Base-by-base conservation (phyloP, 2,888 invertebrate genomes). In the Exephanes ischioxanthus region DNA sequence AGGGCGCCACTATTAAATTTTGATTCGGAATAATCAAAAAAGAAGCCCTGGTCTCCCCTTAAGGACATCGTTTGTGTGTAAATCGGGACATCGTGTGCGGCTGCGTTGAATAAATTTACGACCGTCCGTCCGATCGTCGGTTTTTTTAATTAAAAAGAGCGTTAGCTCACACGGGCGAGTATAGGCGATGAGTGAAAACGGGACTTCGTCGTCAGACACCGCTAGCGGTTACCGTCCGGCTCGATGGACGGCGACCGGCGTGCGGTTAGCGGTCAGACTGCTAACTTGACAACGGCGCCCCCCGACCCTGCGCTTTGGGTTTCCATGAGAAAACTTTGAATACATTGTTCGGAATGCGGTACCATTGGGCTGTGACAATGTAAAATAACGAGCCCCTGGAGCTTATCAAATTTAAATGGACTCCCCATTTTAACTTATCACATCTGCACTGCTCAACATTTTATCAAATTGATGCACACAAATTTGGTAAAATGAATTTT, bases 241-340 rank as follows among this genome's bases (percentile, higher is more conserved):
- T 58, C 22, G 58, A 58, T 22, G 58, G 22, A 22, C 58, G 58
- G 26, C 58, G 58, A 22, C 58, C 58, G 14, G 58, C 16, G 61
- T 63, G 61, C n/a, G 61, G 61, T 63, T 63, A 63, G 61, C 61
- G 61, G 61, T 63, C 61, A 33, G 61, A 63, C 61, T 33, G 61
- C 61, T 63, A 63, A 63, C 61, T 30, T 33, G 61, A 63, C 61
- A 63, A 33, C 61, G 61, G 61, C 61, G 61, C 61, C 16, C 61
- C 61, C 6, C 61, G 30, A 30, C 61, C 33, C 33, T n/a, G 11
- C 16, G 11, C 33, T 33, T 16, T 14, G 61, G 30, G 16, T 63
- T 33, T 63, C 16, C 16, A 30, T 16, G 16, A 9, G 11, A 63
- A 63, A 33, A 63, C 61, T 63, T 63, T n/a, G 5, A 5, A 14